These are phyloP conservation scores for Platyura marginata DNA, from an alignment of 1,140 invertebrate genomes.

Conservation along the genomic window DNA sequence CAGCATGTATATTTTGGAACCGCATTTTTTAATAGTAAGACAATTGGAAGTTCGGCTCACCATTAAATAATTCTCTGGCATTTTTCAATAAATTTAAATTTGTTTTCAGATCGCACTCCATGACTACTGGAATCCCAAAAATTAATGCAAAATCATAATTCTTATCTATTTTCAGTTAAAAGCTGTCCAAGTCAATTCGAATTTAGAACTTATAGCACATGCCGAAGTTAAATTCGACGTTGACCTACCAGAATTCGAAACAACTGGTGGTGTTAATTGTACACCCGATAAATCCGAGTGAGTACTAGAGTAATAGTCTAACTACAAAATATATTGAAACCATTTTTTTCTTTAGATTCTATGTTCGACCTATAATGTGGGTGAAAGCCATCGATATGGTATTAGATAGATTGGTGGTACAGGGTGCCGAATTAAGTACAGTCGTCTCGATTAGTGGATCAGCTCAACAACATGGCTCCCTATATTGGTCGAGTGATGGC, in stretches of 20 bases:
- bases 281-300: slow-evolving; percentile 35
- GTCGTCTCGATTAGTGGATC: slow-evolving; percentile 73
- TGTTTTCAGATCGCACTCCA: neutral
- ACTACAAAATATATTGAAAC: slow-evolving; percentile 1
- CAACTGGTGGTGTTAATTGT: slow-evolving; percentile 16
- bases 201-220: slow-evolving; percentile 54
- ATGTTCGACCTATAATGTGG: slow-evolving; percentile 1
- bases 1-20: neutral
- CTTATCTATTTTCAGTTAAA: slow-evolving; percentile 53
- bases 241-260: slow-evolving; percentile 69
- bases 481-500: slow-evolving; percentile 77
- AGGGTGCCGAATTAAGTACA: slow-evolving; percentile 63
- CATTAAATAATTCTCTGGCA: slow-evolving; percentile 1
- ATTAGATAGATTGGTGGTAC: slow-evolving; percentile 62
- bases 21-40: slow-evolving; percentile 1
- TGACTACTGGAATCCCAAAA: neutral
- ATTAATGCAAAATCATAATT: slow-evolving; percentile 2
- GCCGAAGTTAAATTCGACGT: slow-evolving; percentile 74
- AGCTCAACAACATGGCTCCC: slow-evolving; percentile 89
- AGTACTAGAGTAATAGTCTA: neutral
- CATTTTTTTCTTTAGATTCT: neutral
- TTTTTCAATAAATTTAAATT: slow-evolving; percentile 1
- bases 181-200: slow-evolving; percentile 63
- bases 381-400: slow-evolving; percentile 84
- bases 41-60: slow-evolving; percentile 3